Evolutionary conservation across 2,888 invertebrate genomes (phyloP).

Genomic region (Oxycera nigricornis): DNA sequence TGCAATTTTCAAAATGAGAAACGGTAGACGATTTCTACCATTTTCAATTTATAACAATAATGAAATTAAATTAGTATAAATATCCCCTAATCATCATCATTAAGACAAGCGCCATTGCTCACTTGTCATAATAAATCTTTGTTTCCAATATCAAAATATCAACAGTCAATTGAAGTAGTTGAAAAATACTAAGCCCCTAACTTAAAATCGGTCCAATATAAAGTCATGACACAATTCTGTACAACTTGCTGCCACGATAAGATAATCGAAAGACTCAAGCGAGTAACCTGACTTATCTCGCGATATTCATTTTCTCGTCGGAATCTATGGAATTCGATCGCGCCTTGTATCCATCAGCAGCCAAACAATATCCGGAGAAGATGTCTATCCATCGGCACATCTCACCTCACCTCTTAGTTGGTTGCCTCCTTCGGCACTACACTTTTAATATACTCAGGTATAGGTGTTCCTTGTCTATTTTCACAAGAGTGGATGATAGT

Average conservation of each 20-base stretch:
- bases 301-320: neutral
- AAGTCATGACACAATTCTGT: neutral
- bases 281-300: constrained; percentile 2
- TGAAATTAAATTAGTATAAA: no score
- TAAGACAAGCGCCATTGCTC: no score
- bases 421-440: neutral
- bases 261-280: constrained; percentile 28
- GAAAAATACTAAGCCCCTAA: no score
- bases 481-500: neutral
- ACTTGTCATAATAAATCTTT: no score
- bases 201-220: no score
- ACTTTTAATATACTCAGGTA: neutral
- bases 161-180: no score
- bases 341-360: neutral
- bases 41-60: no score
- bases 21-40: no score
- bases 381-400: neutral
- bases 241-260: neutral
- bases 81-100: no score
- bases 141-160: no score
- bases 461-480: constrained; percentile 18
- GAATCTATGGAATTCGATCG: constrained; percentile 21
- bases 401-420: neutral
- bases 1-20: no score
- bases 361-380: neutral